phyloP scores from a whole-genome alignment of 2,888 invertebrate genomes.

The Drosophila paucipuncta region DNA sequence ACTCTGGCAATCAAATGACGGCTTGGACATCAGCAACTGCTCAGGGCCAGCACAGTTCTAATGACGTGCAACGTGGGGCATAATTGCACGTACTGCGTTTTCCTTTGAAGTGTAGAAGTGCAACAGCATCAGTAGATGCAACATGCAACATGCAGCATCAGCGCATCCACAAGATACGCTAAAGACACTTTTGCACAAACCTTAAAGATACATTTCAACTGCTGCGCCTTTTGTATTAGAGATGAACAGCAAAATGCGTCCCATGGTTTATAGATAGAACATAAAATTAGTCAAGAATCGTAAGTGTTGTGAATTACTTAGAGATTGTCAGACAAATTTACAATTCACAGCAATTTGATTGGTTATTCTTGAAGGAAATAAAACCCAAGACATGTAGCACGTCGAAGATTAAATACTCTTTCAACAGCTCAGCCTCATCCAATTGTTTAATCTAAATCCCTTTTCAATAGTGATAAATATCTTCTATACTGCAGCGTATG shows the following conservation, averaged over 20 bases:
- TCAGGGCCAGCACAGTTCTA: constrained; percentile 54
- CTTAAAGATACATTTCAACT: constrained; percentile 54
- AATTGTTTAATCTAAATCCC: not conserved
- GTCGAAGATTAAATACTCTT: not conserved
- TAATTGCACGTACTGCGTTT: constrained; percentile 74
- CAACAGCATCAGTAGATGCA: constrained; percentile 23
- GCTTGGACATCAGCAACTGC: constrained; percentile 49
- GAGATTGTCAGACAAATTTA: not conserved
- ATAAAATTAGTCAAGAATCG: not conserved
- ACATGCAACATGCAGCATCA: constrained; percentile 4
- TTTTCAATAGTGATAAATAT: not conserved
- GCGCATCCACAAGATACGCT: constrained; percentile 30
- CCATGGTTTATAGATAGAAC: not conserved
- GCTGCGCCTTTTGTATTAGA: not conserved
- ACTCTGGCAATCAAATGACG: constrained; percentile 54
- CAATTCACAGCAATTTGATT: not conserved
- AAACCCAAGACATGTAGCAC: not conserved
- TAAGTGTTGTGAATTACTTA: not conserved
- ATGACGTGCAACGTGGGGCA: constrained; percentile 70
- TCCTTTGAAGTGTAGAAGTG: constrained; percentile 57
- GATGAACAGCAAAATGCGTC: not conserved
- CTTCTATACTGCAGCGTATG: not conserved
- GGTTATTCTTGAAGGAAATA: not conserved
- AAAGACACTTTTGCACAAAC: constrained; percentile 56
- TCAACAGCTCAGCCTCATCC: not conserved